Evolutionary conservation across 2,113 vertebrate genomes (phyloP).

Genomic region (Anseranas semipalmata): DNA sequence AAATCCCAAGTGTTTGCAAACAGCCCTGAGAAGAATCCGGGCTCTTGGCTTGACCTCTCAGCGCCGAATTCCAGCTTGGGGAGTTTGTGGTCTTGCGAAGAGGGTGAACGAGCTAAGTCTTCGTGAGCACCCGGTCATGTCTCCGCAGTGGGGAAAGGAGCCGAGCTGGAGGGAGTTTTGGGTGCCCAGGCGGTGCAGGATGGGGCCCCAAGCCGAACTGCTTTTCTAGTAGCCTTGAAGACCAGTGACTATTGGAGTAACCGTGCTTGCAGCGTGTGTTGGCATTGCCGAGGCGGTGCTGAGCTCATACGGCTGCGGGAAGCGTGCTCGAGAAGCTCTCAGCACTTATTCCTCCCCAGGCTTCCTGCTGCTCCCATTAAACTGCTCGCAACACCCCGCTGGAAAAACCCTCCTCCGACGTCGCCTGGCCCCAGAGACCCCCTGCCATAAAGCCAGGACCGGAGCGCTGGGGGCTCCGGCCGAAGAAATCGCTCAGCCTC

Average conservation of each 20-base stretch:
- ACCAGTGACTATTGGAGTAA: neutral
- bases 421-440: neutral
- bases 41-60: constrained; percentile 35
- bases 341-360: neutral
- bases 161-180: neutral
- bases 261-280: fast-evolving
- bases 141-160: fast-evolving
- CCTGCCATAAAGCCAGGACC: neutral
- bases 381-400: neutral
- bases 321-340: neutral
- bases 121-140: neutral
- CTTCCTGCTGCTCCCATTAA: neutral
- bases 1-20: constrained; percentile 64
- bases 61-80: neutral
- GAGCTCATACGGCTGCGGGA: neutral
- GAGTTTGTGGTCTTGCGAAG: constrained; percentile 15
- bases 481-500: neutral
- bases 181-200: neutral
- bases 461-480: neutral
- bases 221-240: neutral
- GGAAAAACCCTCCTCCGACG: neutral
- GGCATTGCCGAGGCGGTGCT: neutral
- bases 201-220: neutral
- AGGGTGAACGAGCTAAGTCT: neutral
- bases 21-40: constrained; percentile 25